phyloP scores from a whole-genome alignment of 2,888 invertebrate species.

The Lathronympha strigana region DNA sequence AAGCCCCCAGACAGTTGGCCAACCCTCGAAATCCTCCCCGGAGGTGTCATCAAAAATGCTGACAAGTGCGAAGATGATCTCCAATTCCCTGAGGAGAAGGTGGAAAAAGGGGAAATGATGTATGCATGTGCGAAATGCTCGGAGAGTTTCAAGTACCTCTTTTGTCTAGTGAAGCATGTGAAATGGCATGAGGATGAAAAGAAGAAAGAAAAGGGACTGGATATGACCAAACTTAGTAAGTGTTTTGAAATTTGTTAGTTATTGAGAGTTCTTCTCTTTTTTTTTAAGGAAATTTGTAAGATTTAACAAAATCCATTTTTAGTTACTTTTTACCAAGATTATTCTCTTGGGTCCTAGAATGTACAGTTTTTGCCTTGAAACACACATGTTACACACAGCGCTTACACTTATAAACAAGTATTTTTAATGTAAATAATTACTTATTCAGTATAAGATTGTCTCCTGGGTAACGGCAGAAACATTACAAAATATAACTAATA shows the following conservation, averaged over 20 bases:
- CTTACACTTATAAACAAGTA: no score
- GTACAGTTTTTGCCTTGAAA: no score
- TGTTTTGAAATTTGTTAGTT: constrained; percentile 17
- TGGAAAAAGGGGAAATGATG: constrained; percentile 58
- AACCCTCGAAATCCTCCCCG: constrained; percentile 73
- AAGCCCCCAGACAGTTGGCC: constrained; percentile 68
- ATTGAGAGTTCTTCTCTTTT: neutral
- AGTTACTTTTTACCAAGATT: no score
- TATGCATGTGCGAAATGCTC: constrained; percentile 77
- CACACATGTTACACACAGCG: no score
- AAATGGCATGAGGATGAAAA: constrained; percentile 68
- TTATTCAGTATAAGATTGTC: no score
- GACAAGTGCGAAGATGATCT: constrained; percentile 54
- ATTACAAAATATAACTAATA: neutral
- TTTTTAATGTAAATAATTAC: no score
- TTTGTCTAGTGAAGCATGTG: constrained; percentile 71
- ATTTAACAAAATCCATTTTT: no score
- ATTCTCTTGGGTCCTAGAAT: no score
- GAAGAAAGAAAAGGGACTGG: constrained; percentile 47
- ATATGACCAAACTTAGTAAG: constrained; percentile 54
- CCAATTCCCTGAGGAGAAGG: constrained; percentile 39
- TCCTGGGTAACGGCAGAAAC: neutral
- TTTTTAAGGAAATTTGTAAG: no score
- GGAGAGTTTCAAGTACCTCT: constrained; percentile 66
- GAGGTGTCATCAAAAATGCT: constrained; percentile 71